phyloP scores from a whole-genome alignment of 2,888 invertebrate species.

The Bedellia somnulentella region DNA sequence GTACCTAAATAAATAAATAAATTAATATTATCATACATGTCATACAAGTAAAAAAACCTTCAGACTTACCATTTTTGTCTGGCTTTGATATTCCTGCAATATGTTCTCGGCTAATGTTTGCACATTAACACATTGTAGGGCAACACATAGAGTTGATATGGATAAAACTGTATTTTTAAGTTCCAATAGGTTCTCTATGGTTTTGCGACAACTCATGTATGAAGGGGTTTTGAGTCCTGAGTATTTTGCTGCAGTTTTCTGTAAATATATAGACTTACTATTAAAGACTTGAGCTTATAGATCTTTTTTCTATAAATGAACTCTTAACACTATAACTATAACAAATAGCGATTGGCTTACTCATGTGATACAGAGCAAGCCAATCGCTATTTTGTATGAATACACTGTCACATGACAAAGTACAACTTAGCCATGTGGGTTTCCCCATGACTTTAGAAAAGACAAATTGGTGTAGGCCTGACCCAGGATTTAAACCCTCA shows the following conservation, averaged over 20 bases:
- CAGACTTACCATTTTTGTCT: conserved; percentile 39
- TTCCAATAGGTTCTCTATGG: conserved; percentile 63
- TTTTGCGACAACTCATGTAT: conserved; percentile 59
- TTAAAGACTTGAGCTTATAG: too few species aligned
- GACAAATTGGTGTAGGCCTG: too few species aligned
- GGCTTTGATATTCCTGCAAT: conserved; percentile 46
- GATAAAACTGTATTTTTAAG: conserved; percentile 51
- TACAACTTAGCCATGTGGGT: too few species aligned
- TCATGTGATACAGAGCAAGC: too few species aligned
- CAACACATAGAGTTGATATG: conserved; percentile 58
- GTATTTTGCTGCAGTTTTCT: conserved; percentile 62
- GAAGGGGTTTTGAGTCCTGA: conserved; percentile 57
- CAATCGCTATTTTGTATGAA: too few species aligned
- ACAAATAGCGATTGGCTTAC: neutral
- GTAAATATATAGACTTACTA: conserved; percentile 12
- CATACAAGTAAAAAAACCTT: neutral
- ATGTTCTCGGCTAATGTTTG: conserved; percentile 55
- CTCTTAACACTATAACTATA: neutral
- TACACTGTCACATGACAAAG: too few species aligned
- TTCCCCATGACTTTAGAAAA: too few species aligned
- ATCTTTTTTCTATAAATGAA: neutral
- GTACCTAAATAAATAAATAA: too few species aligned
- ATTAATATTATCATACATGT: neutral
- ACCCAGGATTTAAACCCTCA: too few species aligned
- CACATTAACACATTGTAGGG: conserved; percentile 47